A percentile compares a stretch with the other conserved stretches of the same genome.
phyloP scores from a whole-genome alignment of 2,797 vertebrate species.

The Diplodus sargus region DNA sequence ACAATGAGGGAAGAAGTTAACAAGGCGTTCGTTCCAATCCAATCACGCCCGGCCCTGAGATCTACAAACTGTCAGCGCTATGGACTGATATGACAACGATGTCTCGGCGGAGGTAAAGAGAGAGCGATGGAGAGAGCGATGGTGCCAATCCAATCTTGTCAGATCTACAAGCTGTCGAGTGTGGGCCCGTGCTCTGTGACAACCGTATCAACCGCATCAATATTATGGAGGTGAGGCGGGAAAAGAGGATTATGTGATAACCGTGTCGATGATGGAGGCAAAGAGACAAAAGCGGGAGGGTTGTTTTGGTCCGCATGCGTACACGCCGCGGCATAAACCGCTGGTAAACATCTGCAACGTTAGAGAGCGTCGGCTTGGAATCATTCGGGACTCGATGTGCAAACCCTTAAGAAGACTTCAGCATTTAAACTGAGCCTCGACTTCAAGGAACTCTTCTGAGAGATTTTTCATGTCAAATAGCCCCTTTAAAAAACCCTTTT shows the following conservation, averaged over 20 bases:
- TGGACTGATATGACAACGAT: slow-evolving; percentile 36
- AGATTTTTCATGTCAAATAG: neutral
- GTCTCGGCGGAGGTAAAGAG: slow-evolving; percentile 32
- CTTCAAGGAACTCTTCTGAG: neutral
- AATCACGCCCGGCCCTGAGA: slow-evolving; percentile 25
- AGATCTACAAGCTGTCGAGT: slow-evolving; percentile 50
- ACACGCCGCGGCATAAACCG: neutral
- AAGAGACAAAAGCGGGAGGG: slow-evolving; percentile 17
- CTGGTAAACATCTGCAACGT: neutral
- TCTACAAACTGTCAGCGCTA: slow-evolving; percentile 48
- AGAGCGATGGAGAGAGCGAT: slow-evolving; percentile 20
- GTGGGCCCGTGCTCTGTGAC: slow-evolving; percentile 39
- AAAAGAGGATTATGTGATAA: slow-evolving; percentile 47
- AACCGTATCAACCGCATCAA: slow-evolving; percentile 51
- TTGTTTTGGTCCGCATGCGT: neutral
- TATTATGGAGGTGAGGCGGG: slow-evolving; percentile 44
- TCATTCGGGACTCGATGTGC: neutral
- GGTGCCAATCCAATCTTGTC: slow-evolving; percentile 53
- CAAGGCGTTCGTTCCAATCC: slow-evolving; percentile 34
- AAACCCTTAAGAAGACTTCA: neutral
- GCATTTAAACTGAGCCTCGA: neutral
- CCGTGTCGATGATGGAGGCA: slow-evolving; percentile 19
- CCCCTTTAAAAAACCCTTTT: neutral
- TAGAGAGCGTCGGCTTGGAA: neutral
- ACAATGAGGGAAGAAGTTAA: slow-evolving; percentile 49